Evolutionary conservation across 2,113 vertebrate genomes (phyloP), one percentile per base, ranked within the genome.

Genomic region (Seriola quinqueradiata): DNA sequence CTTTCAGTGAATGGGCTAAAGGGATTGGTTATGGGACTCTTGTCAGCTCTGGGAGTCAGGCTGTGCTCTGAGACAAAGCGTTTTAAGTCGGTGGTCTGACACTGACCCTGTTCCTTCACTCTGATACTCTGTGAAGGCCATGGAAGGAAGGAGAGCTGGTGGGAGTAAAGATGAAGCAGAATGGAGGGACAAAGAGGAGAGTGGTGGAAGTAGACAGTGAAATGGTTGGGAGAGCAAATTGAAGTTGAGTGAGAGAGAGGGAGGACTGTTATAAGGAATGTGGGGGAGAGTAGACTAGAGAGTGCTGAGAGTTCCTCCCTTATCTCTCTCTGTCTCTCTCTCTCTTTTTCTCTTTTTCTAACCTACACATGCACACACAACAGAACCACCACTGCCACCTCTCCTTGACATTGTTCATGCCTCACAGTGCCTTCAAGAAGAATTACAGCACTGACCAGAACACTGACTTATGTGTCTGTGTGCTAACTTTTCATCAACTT

Each of bases 251-350:
- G 69, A 69, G 71, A 4, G 17, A 16, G 46, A 48, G 81, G 77
- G 79, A 78, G 85, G 76, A 77, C 68, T 83, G 61, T 38, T 80
- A 77, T 79, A 66, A 93, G 96, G 96, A 97, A 97, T 98, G 97
- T 95, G 96, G 95, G 96, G 96, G 96, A 97, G 96, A 95, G 91
- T 90, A 84, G 84, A 91, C 95, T 25, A 76, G 71, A 95, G 93
- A 94, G 95, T 92, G 86, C 91, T 92, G 84, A 21, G 89, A 91
- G 92, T 87, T 91, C 70, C 85, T 86, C 74, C 75, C 77, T 91
- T 92, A 90, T 88, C 85, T 82, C 58, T 69, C 68, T 57, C 63
- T 68, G 21, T 70, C 54, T 46, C 68, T 50, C 60, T 70, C 23
- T 25, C 25, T 25, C 1, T 88, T 84, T 82, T 54, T 69, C 68